A percentile compares a stretch with the other conserved stretches of the same genome.
phyloP scores from a whole-genome alignment of 1,140 invertebrate genomes.

The Idris sp. region DNA sequence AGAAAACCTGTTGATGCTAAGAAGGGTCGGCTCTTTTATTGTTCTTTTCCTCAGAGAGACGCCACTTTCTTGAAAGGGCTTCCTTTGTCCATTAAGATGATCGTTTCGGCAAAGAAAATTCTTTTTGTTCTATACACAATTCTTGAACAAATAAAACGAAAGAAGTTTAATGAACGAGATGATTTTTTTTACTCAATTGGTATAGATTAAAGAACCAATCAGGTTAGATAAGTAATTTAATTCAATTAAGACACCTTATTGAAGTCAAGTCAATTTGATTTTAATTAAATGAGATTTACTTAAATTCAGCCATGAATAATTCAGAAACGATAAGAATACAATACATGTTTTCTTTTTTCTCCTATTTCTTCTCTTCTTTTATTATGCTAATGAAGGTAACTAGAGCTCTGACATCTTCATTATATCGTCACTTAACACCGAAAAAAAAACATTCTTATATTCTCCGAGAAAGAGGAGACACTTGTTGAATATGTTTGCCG shows the following conservation, averaged over 20 bases:
- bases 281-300: too few relatives aligned
- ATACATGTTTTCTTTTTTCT: background rate
- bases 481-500: slow-evolving; percentile 75
- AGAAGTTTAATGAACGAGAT: too few relatives aligned
- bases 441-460: slow-evolving; percentile 22
- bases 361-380: background rate
- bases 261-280: too few relatives aligned
- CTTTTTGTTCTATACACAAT: slow-evolving; percentile 34
- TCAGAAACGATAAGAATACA: too few relatives aligned
- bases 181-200: too few relatives aligned
- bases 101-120: slow-evolving; percentile 7
- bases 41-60: too few relatives aligned
- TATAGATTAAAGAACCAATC: too few relatives aligned
- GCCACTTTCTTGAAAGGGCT: slow-evolving; percentile 36
- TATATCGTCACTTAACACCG: slow-evolving; percentile 1
- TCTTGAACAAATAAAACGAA: too few relatives aligned
- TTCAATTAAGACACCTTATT: too few relatives aligned
- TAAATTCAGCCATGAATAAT: too few relatives aligned
- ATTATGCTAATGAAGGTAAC: slow-evolving; percentile 7
- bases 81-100: slow-evolving; percentile 53
- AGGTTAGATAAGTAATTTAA: too few relatives aligned
- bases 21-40: slow-evolving; percentile 51
- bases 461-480: slow-evolving; percentile 55
- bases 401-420: slow-evolving; percentile 7
- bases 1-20: slow-evolving; percentile 68